Base-by-base conservation (phyloP, 1,140 invertebrate genomes). In the Steinernema khuongi region DNA sequence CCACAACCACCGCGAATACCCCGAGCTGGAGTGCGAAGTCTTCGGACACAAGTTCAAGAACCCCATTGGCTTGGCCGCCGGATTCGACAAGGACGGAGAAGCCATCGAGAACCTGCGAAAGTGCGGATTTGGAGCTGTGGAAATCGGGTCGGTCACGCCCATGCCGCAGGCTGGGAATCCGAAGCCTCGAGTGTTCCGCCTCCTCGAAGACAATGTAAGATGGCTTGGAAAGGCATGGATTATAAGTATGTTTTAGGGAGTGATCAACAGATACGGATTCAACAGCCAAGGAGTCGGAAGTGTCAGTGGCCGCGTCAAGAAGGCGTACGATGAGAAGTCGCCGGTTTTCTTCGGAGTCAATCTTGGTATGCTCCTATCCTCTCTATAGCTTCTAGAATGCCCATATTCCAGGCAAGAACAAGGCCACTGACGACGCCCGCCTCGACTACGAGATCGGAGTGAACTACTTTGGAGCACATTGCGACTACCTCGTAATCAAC, bases 331-430 rank as follows among this genome's bases (percentile, higher is more conserved):
- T 1, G 89, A 88, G 26, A 68, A 76, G 28, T 80, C 79, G 31
- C 77, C 86, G 17, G 67, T 60, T 18, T 36, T 76, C 50, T 76
- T 80, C 43, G 75, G 69, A 74, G 60, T 81, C 1, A 77, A 79
- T 75, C 67, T 76, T 17, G 75, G 72, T 32, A 26, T 1, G 14
- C 70, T 71, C 7, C 26, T 31, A 30, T 72, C 78, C 72, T 36
- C 79, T 79, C 33, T 32, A 19, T 74, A 71, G 83, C 85, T 28
- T 32, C 73, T 87, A 7, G 75, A 97, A 44, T 94, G 95, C 14
- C 89, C 98, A 0, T 97, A n/a, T 97, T 89, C 88, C 98, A 44
- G 96, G 96, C 0, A 96, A 94, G 86, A 99, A 99, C 87, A 97
- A 96, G 87, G 85, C 87, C 0, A 92, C 92, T 1, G 78, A 86